These are phyloP conservation scores for Eudyptes chrysolophus DNA, from an alignment of 2,113 vertebrate genomes.

Conservation along the genomic window DNA sequence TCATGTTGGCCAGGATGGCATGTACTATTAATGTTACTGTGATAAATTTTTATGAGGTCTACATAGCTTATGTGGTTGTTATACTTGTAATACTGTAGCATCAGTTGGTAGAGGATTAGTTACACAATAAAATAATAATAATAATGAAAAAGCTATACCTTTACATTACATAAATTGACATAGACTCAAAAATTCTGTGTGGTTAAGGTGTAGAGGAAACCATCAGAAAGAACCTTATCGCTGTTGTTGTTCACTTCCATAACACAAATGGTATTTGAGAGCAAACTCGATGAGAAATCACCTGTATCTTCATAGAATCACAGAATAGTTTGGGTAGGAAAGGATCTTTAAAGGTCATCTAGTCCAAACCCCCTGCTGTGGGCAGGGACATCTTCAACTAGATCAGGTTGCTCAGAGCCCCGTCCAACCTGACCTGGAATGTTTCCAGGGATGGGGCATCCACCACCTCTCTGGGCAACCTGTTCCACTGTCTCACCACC, in stretches of 20 bases:
- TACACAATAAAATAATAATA: neutral
- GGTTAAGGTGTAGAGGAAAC: neutral
- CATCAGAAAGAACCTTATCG: neutral
- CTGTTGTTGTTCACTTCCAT: neutral
- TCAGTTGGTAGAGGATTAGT: neutral
- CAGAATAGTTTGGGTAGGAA: too few species aligned
- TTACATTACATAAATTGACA: neutral
- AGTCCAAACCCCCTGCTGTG: too few species aligned
- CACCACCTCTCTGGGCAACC: too few species aligned
- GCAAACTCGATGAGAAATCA: neutral
- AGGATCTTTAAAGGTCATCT: too few species aligned
- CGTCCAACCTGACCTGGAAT: too few species aligned
- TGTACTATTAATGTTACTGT: neutral
- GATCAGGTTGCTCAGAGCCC: too few species aligned
- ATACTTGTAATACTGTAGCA: neutral
- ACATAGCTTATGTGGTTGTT: neutral
- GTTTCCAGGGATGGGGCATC: too few species aligned
- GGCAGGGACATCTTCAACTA: too few species aligned
- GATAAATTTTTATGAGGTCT: neutral
- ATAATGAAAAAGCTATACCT: fast-evolving
- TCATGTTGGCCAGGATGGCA: neutral
- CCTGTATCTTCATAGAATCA: neutral
- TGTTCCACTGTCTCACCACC: too few species aligned
- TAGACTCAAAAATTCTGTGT: neutral
- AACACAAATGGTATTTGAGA: neutral